Evolutionary conservation across 1,140 invertebrate species (phyloP).

Genomic region (Cotesia vestalis): DNA sequence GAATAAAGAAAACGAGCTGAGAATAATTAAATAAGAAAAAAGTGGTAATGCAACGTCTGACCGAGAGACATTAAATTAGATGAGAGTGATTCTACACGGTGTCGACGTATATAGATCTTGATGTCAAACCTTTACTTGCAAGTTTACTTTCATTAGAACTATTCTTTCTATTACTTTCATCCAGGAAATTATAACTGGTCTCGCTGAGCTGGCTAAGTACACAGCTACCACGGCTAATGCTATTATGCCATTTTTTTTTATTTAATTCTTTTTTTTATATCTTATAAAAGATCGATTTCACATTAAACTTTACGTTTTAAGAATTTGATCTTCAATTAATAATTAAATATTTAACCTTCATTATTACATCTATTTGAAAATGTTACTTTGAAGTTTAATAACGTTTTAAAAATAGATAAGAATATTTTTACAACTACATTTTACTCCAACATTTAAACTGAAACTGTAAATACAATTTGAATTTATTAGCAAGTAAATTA

Average conservation of each 20-base stretch:
- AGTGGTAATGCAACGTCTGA: slow-evolving; percentile 29
- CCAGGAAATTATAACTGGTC: slow-evolving; percentile 26
- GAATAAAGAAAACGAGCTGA: slow-evolving; percentile 22
- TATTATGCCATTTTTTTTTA: not conserved
- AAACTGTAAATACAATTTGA: no score
- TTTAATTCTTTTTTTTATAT: not conserved
- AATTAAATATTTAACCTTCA: no score
- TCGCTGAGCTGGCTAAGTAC: not conserved
- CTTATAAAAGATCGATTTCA: no score
- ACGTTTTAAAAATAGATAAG: no score
- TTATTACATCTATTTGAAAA: no score
- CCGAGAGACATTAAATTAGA: slow-evolving; percentile 25
- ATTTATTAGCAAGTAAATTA: no score
- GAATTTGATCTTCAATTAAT: no score
- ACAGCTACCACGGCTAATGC: not conserved
- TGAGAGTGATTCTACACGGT: slow-evolving; percentile 22
- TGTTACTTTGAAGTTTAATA: no score
- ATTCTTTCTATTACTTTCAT: slow-evolving; percentile 33
- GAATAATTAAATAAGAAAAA: slow-evolving; percentile 27
- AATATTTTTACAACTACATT: no score
- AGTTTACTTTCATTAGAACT: slow-evolving; percentile 31
- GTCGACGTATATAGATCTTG: slow-evolving; percentile 29
- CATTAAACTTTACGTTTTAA: no score
- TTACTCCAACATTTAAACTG: no score
- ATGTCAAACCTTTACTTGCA: slow-evolving; percentile 20